Percentiles rank a stretch among this genome's conserved stretches.
These are phyloP conservation scores for Drosophila mettleri DNA, from an alignment of 2,888 invertebrate genomes.

Conservation along the genomic window DNA sequence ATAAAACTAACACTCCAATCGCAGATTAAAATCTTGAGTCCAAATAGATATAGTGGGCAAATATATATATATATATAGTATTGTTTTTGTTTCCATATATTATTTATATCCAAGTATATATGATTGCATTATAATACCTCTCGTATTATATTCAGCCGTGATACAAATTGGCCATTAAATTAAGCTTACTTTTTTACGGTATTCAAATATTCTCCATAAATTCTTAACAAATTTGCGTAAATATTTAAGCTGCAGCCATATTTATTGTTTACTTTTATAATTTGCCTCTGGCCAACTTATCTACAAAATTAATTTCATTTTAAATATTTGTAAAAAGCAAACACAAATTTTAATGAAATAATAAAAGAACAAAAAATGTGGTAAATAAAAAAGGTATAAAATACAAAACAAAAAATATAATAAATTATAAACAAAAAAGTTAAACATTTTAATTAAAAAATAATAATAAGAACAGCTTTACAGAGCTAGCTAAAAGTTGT, in stretches of 20 bases:
- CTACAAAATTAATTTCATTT: slow-evolving; percentile 8
- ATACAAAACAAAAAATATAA: background rate
- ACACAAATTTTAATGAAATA: slow-evolving; percentile 1
- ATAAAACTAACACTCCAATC: no score
- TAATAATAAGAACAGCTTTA: background rate
- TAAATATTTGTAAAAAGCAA: background rate
- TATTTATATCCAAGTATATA: no score
- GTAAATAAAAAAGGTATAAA: background rate
- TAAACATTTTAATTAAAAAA: background rate
- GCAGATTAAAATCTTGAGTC: no score
- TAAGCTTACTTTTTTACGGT: background rate
- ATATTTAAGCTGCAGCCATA: background rate
- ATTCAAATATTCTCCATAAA: background rate
- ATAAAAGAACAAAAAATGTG: background rate
- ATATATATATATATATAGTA: no score
- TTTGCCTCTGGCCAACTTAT: background rate
- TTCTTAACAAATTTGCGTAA: no score
- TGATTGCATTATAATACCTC: no score
- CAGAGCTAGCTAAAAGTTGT: background rate
- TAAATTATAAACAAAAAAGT: background rate
- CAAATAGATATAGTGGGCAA: no score
- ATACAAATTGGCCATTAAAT: no score
- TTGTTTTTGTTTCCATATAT: no score
- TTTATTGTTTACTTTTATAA: background rate
- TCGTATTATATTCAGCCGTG: no score